Evolutionary conservation across 1,140 invertebrate species (phyloP).

Genomic region (Helicoverpa armigera): DNA sequence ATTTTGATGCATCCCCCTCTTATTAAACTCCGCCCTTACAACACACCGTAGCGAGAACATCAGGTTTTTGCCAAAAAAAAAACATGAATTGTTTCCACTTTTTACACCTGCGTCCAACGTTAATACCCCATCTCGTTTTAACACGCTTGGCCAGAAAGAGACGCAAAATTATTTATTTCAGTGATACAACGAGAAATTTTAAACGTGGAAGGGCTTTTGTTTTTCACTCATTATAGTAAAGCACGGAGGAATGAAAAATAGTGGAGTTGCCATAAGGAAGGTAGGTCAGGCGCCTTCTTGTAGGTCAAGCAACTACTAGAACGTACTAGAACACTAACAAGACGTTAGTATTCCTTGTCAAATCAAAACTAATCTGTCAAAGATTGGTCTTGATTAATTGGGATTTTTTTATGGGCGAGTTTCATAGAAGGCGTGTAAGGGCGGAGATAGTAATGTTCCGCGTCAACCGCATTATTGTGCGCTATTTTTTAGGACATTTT

Average conservation of each 20-base stretch:
- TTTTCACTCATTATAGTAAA: conserved; percentile 19
- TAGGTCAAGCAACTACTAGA: too few relatives aligned
- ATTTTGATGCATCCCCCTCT: neutral
- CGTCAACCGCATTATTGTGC: too few relatives aligned
- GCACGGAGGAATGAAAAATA: neutral
- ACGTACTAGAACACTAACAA: too few relatives aligned
- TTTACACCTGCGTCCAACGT: conserved; percentile 29
- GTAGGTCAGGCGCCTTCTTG: too few relatives aligned
- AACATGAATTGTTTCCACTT: neutral
- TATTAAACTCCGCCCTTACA: neutral
- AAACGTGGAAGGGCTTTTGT: conserved; percentile 15
- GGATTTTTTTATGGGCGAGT: too few relatives aligned
- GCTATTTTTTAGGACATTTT: too few relatives aligned
- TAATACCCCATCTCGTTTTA: neutral
- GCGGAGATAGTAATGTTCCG: too few relatives aligned
- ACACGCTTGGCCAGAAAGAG: neutral
- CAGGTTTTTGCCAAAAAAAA: conserved; percentile 29
- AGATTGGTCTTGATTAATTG: too few relatives aligned
- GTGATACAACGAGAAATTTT: conserved; percentile 19
- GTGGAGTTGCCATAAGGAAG: too few relatives aligned
- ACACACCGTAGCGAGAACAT: conserved; percentile 1
- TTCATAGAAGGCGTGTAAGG: too few relatives aligned
- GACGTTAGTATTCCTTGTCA: too few relatives aligned
- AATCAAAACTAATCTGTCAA: too few relatives aligned
- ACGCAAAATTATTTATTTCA: conserved; percentile 32